Evolutionary conservation across 2,888 invertebrate species (phyloP).

Genomic region (Rhamnusium bicolor): DNA sequence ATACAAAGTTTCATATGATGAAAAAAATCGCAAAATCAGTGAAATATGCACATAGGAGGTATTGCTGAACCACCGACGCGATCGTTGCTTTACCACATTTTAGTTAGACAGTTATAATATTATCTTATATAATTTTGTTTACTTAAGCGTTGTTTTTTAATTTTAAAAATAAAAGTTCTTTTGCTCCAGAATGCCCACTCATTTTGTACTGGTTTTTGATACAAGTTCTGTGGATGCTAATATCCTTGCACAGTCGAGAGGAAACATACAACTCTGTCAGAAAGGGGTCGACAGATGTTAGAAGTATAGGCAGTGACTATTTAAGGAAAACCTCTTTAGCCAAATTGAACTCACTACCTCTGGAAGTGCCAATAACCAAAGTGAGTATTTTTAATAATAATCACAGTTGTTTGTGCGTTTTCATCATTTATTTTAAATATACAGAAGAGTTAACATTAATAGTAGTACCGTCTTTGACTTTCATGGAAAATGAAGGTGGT

Average conservation of each 20-base stretch:
- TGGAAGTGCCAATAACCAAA: constrained; percentile 96
- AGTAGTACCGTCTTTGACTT: no score
- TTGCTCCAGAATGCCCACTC: constrained; percentile 71
- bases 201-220: constrained; percentile 82
- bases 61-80: no score
- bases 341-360: constrained; percentile 88
- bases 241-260: constrained; percentile 74
- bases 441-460: no score
- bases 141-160: not conserved
- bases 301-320: constrained; percentile 88
- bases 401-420: no score
- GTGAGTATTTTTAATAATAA: constrained; percentile 74
- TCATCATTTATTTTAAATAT: no score
- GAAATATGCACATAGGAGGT: no score
- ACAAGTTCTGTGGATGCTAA: constrained; percentile 62
- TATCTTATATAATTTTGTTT: not conserved
- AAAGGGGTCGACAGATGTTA: constrained; percentile 87
- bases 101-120: not conserved
- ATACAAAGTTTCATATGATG: no score
- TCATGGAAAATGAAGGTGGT: no score
- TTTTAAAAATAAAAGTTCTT: constrained; percentile 1
- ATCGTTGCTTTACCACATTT: no score
- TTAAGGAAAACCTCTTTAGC: constrained; percentile 89
- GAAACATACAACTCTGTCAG: constrained; percentile 85
- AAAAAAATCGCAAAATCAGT: no score